Evolutionary conservation across 2,113 vertebrate genomes (phyloP).

Genomic region (Esox niger): DNA sequence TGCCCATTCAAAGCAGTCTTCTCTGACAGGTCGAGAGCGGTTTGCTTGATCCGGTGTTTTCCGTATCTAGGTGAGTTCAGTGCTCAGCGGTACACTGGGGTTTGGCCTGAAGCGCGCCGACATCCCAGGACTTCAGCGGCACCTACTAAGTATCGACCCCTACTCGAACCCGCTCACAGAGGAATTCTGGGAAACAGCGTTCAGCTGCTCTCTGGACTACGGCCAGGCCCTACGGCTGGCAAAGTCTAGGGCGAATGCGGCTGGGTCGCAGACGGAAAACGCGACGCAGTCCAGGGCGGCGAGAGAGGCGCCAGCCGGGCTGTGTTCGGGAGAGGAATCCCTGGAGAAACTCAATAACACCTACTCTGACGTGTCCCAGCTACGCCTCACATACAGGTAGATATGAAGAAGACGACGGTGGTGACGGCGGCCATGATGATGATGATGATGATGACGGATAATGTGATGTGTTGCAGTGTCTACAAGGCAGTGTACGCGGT

Average conservation of each 20-base stretch:
- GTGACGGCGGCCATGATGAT: not conserved
- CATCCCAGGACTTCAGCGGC: conserved; percentile 71
- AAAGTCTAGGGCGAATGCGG: conserved; percentile 10
- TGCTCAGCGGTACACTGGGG: conserved; percentile 79
- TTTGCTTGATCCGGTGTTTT: conserved; percentile 8
- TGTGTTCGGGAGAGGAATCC: conserved; percentile 75
- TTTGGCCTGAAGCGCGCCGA: conserved; percentile 74
- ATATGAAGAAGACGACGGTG: conserved; percentile 11
- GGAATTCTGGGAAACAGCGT: conserved; percentile 83
- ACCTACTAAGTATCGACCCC: conserved; percentile 74
- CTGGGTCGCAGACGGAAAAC: conserved; percentile 21
- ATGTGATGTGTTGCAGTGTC: conserved; percentile 60
- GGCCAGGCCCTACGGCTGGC: conserved; percentile 39
- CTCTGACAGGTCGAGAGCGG: not conserved
- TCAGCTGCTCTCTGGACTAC: conserved; percentile 79
- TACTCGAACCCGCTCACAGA: conserved; percentile 70
- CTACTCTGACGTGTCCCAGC: conserved; percentile 79
- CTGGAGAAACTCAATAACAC: conserved; percentile 73
- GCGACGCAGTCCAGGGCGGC: conserved; percentile 28
- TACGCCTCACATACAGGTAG: no score
- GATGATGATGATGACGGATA: conserved; percentile 2
- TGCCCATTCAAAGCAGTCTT: not conserved
- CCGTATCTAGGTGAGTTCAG: conserved; percentile 45
- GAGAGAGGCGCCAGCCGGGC: conserved; percentile 39
- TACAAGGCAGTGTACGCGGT: conserved; percentile 82